phyloP scores from a whole-genome alignment of 2,797 vertebrate species.

The Emys orbicularis region DNA sequence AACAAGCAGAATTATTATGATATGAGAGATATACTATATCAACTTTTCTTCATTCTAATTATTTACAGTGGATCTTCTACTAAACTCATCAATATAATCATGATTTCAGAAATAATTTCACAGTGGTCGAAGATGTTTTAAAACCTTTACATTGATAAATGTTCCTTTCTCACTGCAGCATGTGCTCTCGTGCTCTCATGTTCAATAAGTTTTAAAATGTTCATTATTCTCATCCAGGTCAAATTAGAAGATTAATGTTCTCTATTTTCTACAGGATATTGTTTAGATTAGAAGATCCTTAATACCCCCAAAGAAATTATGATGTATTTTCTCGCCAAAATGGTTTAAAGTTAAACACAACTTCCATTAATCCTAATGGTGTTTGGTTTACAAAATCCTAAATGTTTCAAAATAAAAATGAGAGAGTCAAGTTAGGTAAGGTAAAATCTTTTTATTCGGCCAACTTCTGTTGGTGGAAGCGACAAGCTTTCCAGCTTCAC shows the following conservation, averaged over 20 bases:
- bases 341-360: not conserved
- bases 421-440: not conserved
- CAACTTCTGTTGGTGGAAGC: not conserved
- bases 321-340: not conserved
- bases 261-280: not conserved
- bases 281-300: not conserved
- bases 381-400: not conserved
- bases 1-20: not conserved
- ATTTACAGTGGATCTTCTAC: not conserved
- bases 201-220: not conserved
- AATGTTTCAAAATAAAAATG: not conserved
- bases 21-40: not conserved
- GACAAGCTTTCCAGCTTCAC: not conserved
- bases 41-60: not conserved
- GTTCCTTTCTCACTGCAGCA: accelerated
- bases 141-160: not conserved
- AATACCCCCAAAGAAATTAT: not conserved
- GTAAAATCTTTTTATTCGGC: not conserved
- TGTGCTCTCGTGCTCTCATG: not conserved
- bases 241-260: not conserved
- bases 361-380: too few species aligned
- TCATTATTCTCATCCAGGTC: not conserved
- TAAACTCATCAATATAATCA: accelerated
- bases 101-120: not conserved
- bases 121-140: not conserved